These are phyloP conservation scores for Misgurnus anguillicaudatus DNA, from an alignment of 2,113 vertebrate species.

Conservation along the genomic window DNA sequence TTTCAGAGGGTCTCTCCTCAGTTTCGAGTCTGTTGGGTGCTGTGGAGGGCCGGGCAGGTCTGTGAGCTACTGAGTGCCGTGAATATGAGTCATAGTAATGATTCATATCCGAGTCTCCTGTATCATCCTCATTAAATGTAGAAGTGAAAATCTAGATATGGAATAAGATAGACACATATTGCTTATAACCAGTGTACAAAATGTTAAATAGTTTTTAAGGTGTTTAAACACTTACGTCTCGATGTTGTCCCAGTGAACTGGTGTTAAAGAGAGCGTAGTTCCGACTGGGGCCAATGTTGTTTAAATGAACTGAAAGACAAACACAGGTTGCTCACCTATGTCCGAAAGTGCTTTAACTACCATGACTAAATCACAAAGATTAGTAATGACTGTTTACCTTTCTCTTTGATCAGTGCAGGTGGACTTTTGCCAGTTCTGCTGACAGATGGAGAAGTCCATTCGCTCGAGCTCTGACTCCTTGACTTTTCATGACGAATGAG, in stretches of 20 bases:
- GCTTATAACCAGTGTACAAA: not conserved
- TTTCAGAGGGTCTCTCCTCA: conserved; percentile 42
- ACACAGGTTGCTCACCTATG: not conserved
- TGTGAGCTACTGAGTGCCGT: conserved; percentile 61
- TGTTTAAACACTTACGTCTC: conserved; percentile 52
- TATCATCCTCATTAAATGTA: conserved; percentile 44
- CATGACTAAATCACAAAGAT: not conserved
- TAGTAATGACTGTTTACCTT: conserved; percentile 56
- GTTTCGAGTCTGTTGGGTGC: conserved; percentile 56
- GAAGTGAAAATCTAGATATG: conserved; percentile 53
- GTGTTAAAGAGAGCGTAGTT: conserved; percentile 50
- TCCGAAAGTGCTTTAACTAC: not conserved
- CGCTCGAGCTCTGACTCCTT: conserved; percentile 53
- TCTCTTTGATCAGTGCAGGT: conserved; percentile 69
- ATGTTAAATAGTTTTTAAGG: not conserved
- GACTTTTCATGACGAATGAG: conserved; percentile 66
- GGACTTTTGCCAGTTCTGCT: conserved; percentile 51
- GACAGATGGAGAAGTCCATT: conserved; percentile 40
- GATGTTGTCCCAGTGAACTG: conserved; percentile 27
- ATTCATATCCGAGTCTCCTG: conserved; percentile 13
- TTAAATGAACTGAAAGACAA: conserved; percentile 59
- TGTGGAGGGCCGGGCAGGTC: conserved; percentile 50
- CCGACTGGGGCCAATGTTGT: not conserved
- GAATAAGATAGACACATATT: not conserved
- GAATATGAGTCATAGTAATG: conserved; percentile 61